Conservation (phyloP, 2,797 vertebrate genomes). For the Lates japonicus region DNA sequence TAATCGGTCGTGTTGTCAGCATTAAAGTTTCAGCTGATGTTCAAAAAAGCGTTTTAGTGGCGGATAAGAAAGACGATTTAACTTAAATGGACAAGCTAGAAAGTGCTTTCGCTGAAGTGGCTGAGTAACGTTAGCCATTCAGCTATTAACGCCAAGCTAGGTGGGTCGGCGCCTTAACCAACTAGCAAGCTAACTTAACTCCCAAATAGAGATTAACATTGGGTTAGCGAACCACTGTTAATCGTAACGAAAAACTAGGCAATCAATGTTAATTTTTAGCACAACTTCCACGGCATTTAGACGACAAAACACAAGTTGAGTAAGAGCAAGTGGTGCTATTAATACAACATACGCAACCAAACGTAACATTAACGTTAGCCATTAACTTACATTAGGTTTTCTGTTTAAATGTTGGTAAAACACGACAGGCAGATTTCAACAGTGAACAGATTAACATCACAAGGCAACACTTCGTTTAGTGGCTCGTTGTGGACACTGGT, state of each 20-base stretch:
- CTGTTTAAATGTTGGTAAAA: conserved; percentile 34
- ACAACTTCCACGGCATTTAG: background rate
- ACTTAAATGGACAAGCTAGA: background rate
- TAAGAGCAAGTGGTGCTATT: conserved; percentile 2
- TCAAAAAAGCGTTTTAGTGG: background rate
- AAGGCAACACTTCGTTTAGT: background rate
- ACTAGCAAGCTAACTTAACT: conserved; percentile 41
- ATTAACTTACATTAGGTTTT: conserved; percentile 42
- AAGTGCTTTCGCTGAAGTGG: background rate
- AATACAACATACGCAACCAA: conserved; percentile 63
- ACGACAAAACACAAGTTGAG: conserved; percentile 1
- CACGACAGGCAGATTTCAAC: conserved; percentile 24
- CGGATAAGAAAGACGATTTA: background rate
- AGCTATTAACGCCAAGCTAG: conserved; percentile 35
- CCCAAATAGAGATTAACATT: conserved; percentile 15
- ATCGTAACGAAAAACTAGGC: background rate
- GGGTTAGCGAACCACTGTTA: background rate
- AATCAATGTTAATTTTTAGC: background rate
- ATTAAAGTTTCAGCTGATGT: background rate
- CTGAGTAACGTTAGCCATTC: conserved; percentile 6
- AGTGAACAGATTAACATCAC: background rate
- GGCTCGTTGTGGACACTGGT: rapidly evolving
- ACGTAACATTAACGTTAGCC: conserved; percentile 47
- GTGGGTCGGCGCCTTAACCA: conserved; percentile 64
- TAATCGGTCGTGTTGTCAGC: conserved; percentile 23